These are phyloP conservation scores for Cepaea hortensis DNA, from an alignment of 2,888 invertebrate genomes.

Conservation along the genomic window DNA sequence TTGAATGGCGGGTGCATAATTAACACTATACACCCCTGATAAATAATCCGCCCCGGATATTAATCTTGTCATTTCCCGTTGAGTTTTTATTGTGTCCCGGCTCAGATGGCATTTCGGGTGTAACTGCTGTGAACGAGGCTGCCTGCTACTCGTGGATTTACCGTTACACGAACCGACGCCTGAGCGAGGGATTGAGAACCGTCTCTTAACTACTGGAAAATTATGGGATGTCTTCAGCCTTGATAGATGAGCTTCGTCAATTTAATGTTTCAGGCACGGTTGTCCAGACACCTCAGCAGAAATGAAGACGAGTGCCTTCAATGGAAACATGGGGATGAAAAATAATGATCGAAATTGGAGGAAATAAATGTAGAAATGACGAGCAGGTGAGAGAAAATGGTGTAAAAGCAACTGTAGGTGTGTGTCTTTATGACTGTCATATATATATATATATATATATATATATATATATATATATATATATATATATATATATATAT, in stretches of 20 bases:
- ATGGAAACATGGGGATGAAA: not conserved
- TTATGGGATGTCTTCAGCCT: conserved; percentile 31
- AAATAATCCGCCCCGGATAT: conserved; percentile 42
- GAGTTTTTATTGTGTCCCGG: conserved; percentile 6
- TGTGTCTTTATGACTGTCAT: too few relatives aligned
- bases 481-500: too few relatives aligned
- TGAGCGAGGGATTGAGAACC: not conserved
- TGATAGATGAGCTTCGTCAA: conserved; percentile 29
- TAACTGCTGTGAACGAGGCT: not conserved
- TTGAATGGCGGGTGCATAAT: conserved; percentile 38
- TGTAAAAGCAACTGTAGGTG: not conserved
- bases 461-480: too few relatives aligned
- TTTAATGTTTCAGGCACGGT: not conserved
- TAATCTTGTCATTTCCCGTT: conserved; percentile 32
- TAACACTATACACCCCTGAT: conserved; percentile 38
- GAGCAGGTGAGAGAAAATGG: not conserved
- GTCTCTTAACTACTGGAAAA: conserved; percentile 33
- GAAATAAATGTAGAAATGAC: not conserved
- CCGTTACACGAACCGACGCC: conserved; percentile 10
- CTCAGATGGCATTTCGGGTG: not conserved
- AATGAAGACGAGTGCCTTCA: not conserved
- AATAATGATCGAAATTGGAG: not conserved
- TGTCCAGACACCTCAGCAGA: not conserved
- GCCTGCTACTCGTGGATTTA: conserved; percentile 18
- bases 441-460: too few relatives aligned